Evolutionary conservation across 2,113 vertebrate species (phyloP), one percentile per base, ranked within the genome.

Genomic region (Ageneiosus marmoratus): DNA sequence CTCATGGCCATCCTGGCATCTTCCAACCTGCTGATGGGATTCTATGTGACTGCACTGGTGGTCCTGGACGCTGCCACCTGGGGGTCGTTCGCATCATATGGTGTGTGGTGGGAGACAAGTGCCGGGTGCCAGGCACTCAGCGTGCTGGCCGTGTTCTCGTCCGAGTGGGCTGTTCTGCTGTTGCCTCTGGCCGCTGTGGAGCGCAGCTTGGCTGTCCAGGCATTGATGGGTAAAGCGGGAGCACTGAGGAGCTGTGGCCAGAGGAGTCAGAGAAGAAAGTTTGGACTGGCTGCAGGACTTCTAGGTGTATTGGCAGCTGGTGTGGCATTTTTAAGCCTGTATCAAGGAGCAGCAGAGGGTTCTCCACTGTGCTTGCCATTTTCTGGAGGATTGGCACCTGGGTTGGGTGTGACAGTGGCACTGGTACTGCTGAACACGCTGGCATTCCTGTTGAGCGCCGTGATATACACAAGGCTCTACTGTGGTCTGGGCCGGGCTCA

Each of bases 311-410:
- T 95, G 2, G 96, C 97, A 0, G 88, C 92, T 1, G 91, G 91
- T 0, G 95, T 94, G 0, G 97, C 96, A 82, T 96, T 95, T 85
- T 93, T 97, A 29, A 95, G 97, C 3, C 93, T 98, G 9, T 91
- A 97, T 34, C 88, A 91, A 72, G 92, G 88, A 2, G 93, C 95
- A 0, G 94, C 94, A 81, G 95, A 96, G 0, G 92, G 94, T 0
- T 99, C 97, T 5, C 98, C 98, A 0, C 94, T 99, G 82, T 99
- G 98, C 87, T 89, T 99, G 91, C 98, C 98, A 0, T 98, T 99
- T 60, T 96, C 97, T 12, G 96, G 96, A 0, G 94, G 95, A 27
- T 95, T 97, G 87, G 94, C 94, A 0, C 94, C 96, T 0, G 94
- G 95, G 0, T 88, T 99, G 79, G 96, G 96, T 1, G 95, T 98